Evolutionary conservation across 2,888 invertebrate genomes (phyloP).

Genomic region (Podotricha telesiphe): DNA sequence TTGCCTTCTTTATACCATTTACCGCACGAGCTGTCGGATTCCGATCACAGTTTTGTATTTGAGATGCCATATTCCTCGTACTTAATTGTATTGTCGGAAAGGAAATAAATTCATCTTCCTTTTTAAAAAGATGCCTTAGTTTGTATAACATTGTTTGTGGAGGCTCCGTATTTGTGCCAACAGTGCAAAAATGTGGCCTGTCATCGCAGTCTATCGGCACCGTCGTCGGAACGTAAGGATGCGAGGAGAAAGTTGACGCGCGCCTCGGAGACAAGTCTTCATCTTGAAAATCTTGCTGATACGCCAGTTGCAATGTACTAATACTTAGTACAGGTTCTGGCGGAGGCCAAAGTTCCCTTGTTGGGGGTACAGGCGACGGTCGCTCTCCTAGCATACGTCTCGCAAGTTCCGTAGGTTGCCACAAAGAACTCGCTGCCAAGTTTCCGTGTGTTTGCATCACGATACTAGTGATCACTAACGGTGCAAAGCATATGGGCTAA

Average conservation of each 20-base stretch:
- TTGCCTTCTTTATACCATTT: constrained; percentile 68
- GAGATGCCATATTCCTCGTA: constrained; percentile 64
- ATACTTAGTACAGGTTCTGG: constrained; percentile 72
- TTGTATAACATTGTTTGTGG: constrained; percentile 61
- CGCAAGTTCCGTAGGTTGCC: constrained; percentile 79
- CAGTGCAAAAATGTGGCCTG: constrained; percentile 64
- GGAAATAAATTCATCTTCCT: constrained; percentile 54
- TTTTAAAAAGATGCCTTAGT: constrained; percentile 59
- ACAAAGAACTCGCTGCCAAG: constrained; percentile 75
- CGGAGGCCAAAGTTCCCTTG: constrained; percentile 69
- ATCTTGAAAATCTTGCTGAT: constrained; percentile 60
- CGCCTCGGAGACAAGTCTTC: constrained; percentile 64
- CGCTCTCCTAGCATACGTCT: constrained; percentile 76
- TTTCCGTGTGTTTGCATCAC: constrained; percentile 79
- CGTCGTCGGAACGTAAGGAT: constrained; percentile 58
- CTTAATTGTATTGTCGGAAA: constrained; percentile 62
- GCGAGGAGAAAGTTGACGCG: constrained; percentile 63
- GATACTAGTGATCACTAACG: constrained; percentile 64
- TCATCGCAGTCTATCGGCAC: constrained; percentile 54
- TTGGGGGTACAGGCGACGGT: constrained; percentile 75
- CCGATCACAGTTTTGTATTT: constrained; percentile 61
- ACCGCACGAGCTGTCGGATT: constrained; percentile 63
- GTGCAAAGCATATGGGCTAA: constrained; percentile 64
- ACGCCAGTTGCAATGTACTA: constrained; percentile 76
- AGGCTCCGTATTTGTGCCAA: constrained; percentile 77